Percentiles rank a stretch among this genome's conserved stretches.
Evolutionary conservation across 2,113 vertebrate species (phyloP).

Genomic region (Perca fluviatilis): DNA sequence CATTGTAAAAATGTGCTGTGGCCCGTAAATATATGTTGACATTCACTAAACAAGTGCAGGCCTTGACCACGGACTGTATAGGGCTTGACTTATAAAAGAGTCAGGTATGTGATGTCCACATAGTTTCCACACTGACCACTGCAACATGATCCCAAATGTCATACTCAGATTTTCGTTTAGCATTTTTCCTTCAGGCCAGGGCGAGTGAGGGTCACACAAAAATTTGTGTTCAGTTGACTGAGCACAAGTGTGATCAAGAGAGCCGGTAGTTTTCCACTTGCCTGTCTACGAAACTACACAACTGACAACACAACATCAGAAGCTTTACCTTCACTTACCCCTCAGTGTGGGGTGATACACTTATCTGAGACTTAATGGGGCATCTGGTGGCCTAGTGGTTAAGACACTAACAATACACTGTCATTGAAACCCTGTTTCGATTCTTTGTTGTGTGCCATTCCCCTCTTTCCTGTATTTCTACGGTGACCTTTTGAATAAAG

Average conservation of each 20-base stretch:
- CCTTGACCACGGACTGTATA: not conserved
- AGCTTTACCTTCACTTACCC: not conserved
- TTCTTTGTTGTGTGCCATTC: not conserved
- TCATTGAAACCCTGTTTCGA: not conserved
- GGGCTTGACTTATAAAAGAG: not conserved
- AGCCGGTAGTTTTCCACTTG: constrained; percentile 62
- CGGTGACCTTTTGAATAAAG: not conserved
- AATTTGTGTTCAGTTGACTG: constrained; percentile 27
- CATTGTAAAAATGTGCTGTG: not conserved
- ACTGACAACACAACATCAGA: constrained; percentile 1
- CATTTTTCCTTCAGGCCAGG: constrained; percentile 3
- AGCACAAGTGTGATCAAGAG: constrained; percentile 21
- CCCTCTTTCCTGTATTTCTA: not conserved
- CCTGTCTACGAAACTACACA: not conserved
- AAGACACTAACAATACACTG: not conserved
- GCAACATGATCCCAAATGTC: constrained; percentile 14
- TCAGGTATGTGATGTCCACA: not conserved
- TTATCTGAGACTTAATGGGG: constrained; percentile 3
- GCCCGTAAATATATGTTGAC: constrained; percentile 6
- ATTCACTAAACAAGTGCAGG: not conserved
- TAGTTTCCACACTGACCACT: not conserved
- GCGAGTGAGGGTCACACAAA: constrained; percentile 12
- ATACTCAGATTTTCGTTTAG: not conserved
- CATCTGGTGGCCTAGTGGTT: constrained; percentile 6
- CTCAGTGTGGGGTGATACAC: not conserved